Percentiles rank a stretch among this genome's conserved stretches.
phyloP scores from a whole-genome alignment of 2,797 vertebrate genomes.

The Gadopsis bispinosus region DNA sequence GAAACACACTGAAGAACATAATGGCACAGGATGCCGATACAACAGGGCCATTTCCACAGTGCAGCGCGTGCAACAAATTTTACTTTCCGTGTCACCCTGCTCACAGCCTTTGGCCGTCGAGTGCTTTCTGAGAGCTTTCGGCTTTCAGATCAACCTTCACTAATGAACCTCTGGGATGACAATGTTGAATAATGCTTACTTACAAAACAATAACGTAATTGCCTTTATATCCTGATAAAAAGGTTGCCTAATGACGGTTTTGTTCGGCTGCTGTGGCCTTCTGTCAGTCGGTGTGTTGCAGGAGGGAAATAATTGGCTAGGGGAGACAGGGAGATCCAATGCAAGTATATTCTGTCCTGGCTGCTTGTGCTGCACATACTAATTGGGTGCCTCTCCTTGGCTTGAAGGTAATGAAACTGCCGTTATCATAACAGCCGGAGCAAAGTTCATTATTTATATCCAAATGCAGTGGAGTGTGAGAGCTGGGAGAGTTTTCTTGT shows the following conservation, averaged over 20 bases:
- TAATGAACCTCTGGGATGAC: conserved; percentile 52
- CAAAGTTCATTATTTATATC: conserved; percentile 77
- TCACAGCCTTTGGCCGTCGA: conserved; percentile 6
- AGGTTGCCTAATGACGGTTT: conserved; percentile 56
- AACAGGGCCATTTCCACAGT: not conserved
- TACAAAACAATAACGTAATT: conserved; percentile 54
- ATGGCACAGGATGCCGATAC: not conserved
- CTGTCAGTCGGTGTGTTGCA: conserved; percentile 53
- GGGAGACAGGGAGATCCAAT: conserved; percentile 65
- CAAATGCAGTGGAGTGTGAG: conserved; percentile 53
- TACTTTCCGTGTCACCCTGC: not conserved
- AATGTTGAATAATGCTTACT: conserved; percentile 40
- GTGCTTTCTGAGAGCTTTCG: not conserved
- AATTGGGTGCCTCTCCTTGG: conserved; percentile 77
- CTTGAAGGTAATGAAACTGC: conserved; percentile 77
- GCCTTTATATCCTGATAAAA: conserved; percentile 63
- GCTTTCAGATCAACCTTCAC: conserved; percentile 16
- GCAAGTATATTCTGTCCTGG: conserved; percentile 61
- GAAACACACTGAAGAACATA: not conserved
- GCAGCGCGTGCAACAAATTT: not conserved
- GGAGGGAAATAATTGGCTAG: conserved; percentile 75
- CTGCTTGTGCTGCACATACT: conserved; percentile 75
- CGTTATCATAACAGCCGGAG: conserved; percentile 68
- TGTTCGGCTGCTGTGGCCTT: conserved; percentile 44
- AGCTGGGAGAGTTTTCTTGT: conserved; percentile 37